Conservation (phyloP, 2,113 vertebrate species). For the Physeter macrocephalus region DNA sequence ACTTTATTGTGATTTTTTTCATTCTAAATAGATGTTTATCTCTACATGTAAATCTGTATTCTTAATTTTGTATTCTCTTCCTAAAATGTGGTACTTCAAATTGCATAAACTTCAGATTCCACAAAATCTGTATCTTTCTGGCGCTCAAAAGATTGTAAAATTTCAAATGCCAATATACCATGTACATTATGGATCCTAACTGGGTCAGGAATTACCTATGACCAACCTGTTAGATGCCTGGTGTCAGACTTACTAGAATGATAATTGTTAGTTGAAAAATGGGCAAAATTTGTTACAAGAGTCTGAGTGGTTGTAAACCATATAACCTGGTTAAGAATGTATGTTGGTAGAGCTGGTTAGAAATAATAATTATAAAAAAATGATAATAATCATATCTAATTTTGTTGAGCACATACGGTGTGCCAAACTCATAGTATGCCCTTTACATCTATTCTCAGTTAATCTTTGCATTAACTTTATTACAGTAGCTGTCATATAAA, state of each 20-base stretch:
- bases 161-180: not conserved
- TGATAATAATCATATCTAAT: not conserved
- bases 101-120: not conserved
- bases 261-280: constrained; percentile 23
- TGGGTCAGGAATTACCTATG: not conserved
- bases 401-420: not conserved
- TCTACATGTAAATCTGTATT: not conserved
- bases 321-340: not conserved
- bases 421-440: not conserved
- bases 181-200: not conserved
- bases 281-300: not conserved
- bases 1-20: not conserved
- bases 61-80: not conserved
- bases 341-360: not conserved
- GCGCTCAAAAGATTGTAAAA: not conserved
- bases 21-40: not conserved
- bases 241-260: not conserved
- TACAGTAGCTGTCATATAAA: not conserved
- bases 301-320: not conserved
- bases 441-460: not conserved
- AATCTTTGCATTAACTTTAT: not conserved
- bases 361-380: not conserved
- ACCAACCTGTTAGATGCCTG: not conserved
- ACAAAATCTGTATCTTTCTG: not conserved
- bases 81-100: not conserved